Base-by-base conservation (phyloP, 2,797 vertebrate genomes). In the Sebastes taczanowskii region DNA sequence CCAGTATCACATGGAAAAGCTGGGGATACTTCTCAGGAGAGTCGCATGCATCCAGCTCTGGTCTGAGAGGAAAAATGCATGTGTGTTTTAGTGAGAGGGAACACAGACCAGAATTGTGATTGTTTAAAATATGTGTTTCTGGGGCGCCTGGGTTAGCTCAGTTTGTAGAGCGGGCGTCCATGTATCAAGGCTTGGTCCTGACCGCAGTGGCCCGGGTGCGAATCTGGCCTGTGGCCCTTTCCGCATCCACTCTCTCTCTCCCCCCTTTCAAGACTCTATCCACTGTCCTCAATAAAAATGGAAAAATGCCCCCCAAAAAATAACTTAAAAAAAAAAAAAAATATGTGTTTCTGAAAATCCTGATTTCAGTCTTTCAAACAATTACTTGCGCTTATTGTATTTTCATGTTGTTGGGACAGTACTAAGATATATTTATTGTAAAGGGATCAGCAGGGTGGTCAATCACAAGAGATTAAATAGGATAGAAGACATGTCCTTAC, bases 11-110 rank as follows among this genome's bases (percentile, higher is more conserved):
- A n/a, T 99, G 97, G 90, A 99, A 99, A 35, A 99, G 96, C 93
- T 98, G 98, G 29, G 98, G 98, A 75, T 99, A 99, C 93, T 99
- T 99, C 91, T 99, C 98, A 63, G 97, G 97, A 86, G 97, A 97
- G 89, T 99, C 98, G 32, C 98, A 99, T 0, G 98, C 98, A 83
- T 99, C 98, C 81, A 99, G 91, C 85, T 99, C 98, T 30, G 98
- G 97, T 87, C 98, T 99, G 91, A 65, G 42, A 60, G 64, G 38
- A 3, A 60, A 52, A 38, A 71, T 32, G 25, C 5, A 58, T 11
- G 4, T 18, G 14, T 5, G 25, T 72, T 18, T 16, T 6, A 61
- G 38, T 55, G 72, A 23, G 25, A 71, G 9, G 16, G 4, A 64
- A 69, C 69, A 52, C 22, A 49, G 11, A 29, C 4, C 35, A 18